Evolutionary conservation across 2,888 invertebrate species (phyloP).

Genomic region (Metallyticus violacea): DNA sequence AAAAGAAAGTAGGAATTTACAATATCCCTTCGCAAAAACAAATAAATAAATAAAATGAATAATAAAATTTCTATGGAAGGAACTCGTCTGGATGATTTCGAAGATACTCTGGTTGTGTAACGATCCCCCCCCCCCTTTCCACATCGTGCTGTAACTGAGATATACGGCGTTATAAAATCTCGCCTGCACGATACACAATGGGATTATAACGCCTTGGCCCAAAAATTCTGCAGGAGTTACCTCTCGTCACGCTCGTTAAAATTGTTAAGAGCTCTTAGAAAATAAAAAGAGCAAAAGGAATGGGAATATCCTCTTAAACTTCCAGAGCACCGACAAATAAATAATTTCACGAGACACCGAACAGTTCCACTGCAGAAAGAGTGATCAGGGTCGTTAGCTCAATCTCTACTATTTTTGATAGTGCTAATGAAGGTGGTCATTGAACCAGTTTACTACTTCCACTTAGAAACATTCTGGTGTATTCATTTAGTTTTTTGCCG

Average conservation of each 20-base stretch:
- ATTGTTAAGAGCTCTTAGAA: not conserved
- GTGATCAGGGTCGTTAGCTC: not conserved
- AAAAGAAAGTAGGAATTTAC: too few species aligned
- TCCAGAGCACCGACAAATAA: not conserved
- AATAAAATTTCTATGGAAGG: too few species aligned
- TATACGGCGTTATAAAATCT: too few species aligned
- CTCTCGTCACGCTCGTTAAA: too few species aligned
- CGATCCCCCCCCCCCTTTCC: too few species aligned
- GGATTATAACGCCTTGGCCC: not conserved
- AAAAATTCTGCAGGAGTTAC: not conserved
- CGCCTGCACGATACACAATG: too few species aligned
- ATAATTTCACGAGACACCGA: not conserved
- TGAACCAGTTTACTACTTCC: not conserved
- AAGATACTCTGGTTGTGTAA: too few species aligned
- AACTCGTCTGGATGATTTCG: too few species aligned
- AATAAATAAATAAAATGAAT: too few species aligned
- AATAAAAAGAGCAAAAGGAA: not conserved
- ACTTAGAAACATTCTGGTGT: not conserved
- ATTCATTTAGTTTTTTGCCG: not conserved
- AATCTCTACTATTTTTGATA: not conserved
- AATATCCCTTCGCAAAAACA: too few species aligned
- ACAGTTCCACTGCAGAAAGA: not conserved
- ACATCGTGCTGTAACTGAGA: too few species aligned
- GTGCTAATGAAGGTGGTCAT: not conserved
- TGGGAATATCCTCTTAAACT: not conserved